Conservation (phyloP, 2,888 invertebrate genomes). For the Plebejus anna region DNA sequence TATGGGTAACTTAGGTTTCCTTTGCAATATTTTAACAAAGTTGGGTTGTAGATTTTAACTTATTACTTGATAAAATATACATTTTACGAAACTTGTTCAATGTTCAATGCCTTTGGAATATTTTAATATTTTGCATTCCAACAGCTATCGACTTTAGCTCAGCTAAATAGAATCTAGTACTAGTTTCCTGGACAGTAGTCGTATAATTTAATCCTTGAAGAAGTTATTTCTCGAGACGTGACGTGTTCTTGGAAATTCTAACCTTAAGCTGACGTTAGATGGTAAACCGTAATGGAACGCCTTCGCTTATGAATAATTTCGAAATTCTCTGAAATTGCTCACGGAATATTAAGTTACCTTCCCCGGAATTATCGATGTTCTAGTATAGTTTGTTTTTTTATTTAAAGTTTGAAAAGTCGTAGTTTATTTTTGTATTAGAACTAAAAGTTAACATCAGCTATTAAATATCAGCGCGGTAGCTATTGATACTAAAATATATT, state of each 20-base stretch:
- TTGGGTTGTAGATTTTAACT: too few relatives aligned
- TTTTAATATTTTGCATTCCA: too few relatives aligned
- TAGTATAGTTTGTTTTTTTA: neutral
- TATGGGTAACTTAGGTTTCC: too few relatives aligned
- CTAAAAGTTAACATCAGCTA: neutral
- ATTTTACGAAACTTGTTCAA: too few relatives aligned
- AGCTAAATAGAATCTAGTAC: too few relatives aligned
- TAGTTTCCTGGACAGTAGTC: neutral
- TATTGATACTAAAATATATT: neutral
- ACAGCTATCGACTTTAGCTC: too few relatives aligned
- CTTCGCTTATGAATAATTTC: slow-evolving; percentile 7
- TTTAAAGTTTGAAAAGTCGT: neutral
- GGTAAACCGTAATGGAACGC: neutral
- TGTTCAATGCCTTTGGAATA: too few relatives aligned
- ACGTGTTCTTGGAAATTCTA: neutral
- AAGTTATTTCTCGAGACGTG: neutral
- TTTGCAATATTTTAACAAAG: too few relatives aligned
- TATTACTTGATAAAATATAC: too few relatives aligned
- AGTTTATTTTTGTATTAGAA: neutral
- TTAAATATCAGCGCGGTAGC: too few relatives aligned
- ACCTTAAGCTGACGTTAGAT: neutral
- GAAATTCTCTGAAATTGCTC: neutral
- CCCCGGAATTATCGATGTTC: neutral
- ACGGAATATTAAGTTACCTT: neutral
- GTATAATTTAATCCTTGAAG: neutral